Conservation (phyloP, 2,797 vertebrate genomes). For the Eupleurogrammus muticus region DNA sequence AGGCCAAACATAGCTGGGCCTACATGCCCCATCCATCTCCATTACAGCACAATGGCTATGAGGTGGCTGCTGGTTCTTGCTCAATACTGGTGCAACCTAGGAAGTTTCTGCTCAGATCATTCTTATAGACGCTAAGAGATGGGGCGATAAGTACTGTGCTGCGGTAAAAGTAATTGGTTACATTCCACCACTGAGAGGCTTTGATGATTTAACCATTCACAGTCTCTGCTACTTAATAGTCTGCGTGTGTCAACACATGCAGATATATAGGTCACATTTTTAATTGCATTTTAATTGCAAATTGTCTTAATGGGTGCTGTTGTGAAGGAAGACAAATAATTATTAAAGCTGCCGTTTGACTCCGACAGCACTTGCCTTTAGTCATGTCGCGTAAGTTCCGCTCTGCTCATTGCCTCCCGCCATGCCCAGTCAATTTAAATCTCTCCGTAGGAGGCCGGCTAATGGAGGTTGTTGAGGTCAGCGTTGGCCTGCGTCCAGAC, state of each 20-base stretch:
- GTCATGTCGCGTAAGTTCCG: slow-evolving; percentile 41
- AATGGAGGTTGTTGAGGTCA: slow-evolving; percentile 57
- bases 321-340: slow-evolving; percentile 33
- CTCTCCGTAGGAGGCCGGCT: slow-evolving; percentile 50
- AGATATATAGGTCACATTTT: slow-evolving; percentile 23
- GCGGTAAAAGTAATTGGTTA: no score
- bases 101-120: no score
- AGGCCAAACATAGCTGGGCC: no score
- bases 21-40: no score
- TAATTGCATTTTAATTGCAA: slow-evolving; percentile 50
- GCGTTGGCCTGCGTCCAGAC: slow-evolving; percentile 29
- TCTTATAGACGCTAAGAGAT: no score
- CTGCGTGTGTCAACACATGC: slow-evolving; percentile 29
- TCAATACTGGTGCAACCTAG: no score
- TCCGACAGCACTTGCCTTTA: slow-evolving; percentile 30
- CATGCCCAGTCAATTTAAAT: slow-evolving; percentile 54
- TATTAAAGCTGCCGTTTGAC: slow-evolving; percentile 44
- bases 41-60: no score
- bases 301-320: slow-evolving; percentile 18
- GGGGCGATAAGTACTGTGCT: no score
- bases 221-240: slow-evolving; percentile 8
- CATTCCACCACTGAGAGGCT: not conserved
- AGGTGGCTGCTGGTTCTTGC: no score
- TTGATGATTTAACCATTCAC: slow-evolving; percentile 30
- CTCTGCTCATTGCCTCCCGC: slow-evolving; percentile 42